Evolutionary conservation across 2,888 invertebrate species (phyloP).

Genomic region (Papilio elwesi): DNA sequence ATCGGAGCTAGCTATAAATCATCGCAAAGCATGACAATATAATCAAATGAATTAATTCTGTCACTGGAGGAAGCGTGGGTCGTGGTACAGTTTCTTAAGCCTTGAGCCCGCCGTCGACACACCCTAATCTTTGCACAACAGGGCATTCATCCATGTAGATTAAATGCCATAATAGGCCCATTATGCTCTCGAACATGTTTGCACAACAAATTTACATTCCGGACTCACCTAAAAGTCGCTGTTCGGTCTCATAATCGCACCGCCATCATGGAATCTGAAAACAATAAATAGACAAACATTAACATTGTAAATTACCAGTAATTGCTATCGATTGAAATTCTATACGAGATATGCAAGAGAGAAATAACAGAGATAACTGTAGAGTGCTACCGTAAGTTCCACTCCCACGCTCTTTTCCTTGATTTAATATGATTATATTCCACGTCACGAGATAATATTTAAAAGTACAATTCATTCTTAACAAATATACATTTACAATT

Average conservation of each 20-base stretch:
- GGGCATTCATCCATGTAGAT: slow-evolving; percentile 64
- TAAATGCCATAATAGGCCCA: slow-evolving; percentile 61
- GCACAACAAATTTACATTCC: slow-evolving; percentile 61
- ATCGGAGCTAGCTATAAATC: slow-evolving; percentile 59
- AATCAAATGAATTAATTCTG: slow-evolving; percentile 66
- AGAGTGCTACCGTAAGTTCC: slow-evolving; percentile 21
- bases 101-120: slow-evolving; percentile 55
- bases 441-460: not conserved
- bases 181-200: slow-evolving; percentile 60
- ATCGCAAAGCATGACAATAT: slow-evolving; percentile 64
- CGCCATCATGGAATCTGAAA: slow-evolving; percentile 73
- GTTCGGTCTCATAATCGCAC: slow-evolving; percentile 70
- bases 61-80: slow-evolving; percentile 65
- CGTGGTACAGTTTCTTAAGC: slow-evolving; percentile 59
- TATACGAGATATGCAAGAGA: slow-evolving; percentile 21
- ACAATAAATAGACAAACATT: slow-evolving; percentile 55
- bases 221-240: slow-evolving; percentile 72
- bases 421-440: slow-evolving; percentile 12
- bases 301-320: slow-evolving; percentile 40
- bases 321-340: slow-evolving; percentile 33
- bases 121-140: slow-evolving; percentile 60
- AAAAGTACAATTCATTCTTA: not conserved
- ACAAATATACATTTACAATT: too few relatives aligned
- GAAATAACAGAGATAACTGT: slow-evolving; percentile 24
- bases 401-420: slow-evolving; percentile 26